Conservation (phyloP, 2,113 vertebrate genomes). For the Elanoides forficatus region DNA sequence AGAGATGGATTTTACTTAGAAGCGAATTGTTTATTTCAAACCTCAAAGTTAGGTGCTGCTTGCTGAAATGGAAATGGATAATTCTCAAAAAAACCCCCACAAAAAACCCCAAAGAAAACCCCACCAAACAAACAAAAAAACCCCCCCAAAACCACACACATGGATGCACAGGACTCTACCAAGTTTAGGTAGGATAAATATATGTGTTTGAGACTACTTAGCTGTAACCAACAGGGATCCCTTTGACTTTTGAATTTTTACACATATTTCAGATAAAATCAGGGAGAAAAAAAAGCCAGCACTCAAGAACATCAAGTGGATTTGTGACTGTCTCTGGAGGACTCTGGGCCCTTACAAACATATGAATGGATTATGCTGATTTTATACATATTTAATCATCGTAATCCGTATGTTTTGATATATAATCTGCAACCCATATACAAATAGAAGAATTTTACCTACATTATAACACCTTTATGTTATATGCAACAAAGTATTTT, state of each 20-base stretch:
- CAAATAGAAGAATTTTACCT: not conserved
- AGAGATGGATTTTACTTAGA: not conserved
- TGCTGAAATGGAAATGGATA: not conserved
- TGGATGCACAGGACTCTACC: not conserved
- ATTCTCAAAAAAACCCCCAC: not conserved
- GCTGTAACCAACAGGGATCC: conserved; percentile 13
- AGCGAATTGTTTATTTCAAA: not conserved
- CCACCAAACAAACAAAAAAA: not conserved
- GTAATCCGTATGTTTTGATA: not conserved
- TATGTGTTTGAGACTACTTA: not conserved
- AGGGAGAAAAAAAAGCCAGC: conserved; percentile 20
- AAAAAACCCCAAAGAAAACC: too few species aligned
- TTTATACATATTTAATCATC: conserved; percentile 63
- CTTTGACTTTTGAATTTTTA: conserved; percentile 56
- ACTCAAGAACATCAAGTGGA: conserved; percentile 57
- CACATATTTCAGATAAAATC: conserved; percentile 50
- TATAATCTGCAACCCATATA: not conserved
- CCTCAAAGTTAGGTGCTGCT: not conserved
- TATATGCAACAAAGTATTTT: not conserved
- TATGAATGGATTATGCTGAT: conserved; percentile 48
- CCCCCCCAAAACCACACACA: too few species aligned
- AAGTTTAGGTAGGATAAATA: not conserved
- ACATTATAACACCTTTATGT: not conserved
- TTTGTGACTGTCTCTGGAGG: conserved; percentile 40
- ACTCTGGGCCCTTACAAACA: conserved; percentile 20